Base-by-base conservation (phyloP, 2,888 invertebrate genomes). In the Caenorhabditis zanzibari region DNA sequence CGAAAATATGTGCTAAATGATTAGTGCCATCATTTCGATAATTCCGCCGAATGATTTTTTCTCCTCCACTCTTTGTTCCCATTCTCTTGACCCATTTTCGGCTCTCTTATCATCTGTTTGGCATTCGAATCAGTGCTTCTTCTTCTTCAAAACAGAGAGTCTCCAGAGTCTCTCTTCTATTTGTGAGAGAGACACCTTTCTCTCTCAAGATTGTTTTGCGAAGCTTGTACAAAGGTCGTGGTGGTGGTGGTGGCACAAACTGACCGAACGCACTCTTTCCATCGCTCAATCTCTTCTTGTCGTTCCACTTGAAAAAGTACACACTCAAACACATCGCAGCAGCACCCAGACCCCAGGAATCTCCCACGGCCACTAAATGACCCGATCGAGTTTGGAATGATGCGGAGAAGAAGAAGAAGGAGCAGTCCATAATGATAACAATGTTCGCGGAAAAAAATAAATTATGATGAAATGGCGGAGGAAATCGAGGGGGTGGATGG, bases 161-260 rank as follows among this genome's bases (percentile, higher is more conserved):
- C 68, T 26, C 68, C 38, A 41, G 38, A 44, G 38, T 32, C 22
- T 66, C 64, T 66, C 14, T 26, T 54, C 59, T 76, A 24, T 76
- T 68, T 68, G 61, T 52, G 54, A 69, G 76, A 22, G 56, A 54
- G 32, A 26, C 28, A n/a, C 38, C 73, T 61, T 49, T 64, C 77
- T 66, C 32, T 64, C 44, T 69, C 49, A 69, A 77, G 77, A 77
- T 77, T 77, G 77, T 77, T 77, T 77, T 77, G 76, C 76, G 63
- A 71, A 69, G 69, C 77, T 77, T 77, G 77, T 71, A 77, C 77
- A 77, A 77, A 77, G 77, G 77, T 77, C 77, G 77, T 77, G 76
- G 76, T 68, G 32, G 32, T 38, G 38, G 38, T 12, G 32, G 32
- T 38, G 38, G 38, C 38, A 38, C 38, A 38, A 38, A 71, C 77